Conservation (phyloP, 2,797 vertebrate species). For the Sphenodon punctatus region DNA sequence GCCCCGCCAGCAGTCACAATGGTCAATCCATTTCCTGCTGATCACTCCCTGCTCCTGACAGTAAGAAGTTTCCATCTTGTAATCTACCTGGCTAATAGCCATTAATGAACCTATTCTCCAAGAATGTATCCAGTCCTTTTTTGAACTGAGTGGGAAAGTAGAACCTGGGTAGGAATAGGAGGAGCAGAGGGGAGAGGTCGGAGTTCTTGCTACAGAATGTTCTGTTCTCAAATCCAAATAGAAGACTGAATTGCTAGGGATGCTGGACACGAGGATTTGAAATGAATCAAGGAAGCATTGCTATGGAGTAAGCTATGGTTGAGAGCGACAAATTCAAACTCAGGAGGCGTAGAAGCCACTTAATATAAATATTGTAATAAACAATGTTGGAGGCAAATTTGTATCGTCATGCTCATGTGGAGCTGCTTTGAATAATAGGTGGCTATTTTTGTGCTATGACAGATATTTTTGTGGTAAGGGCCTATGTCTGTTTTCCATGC, state of each 20-base stretch:
- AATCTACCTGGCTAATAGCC: no score
- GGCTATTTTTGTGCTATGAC: no score
- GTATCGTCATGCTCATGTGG: neutral
- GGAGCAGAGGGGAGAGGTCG: slow-evolving; percentile 39
- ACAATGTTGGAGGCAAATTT: neutral
- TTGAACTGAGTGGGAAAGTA: neutral
- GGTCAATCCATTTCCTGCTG: no score
- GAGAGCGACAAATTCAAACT: slow-evolving; percentile 21
- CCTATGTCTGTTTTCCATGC: neutral
- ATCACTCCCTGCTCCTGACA: no score
- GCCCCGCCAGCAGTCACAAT: no score
- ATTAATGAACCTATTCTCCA: no score
- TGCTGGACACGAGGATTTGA: slow-evolving; percentile 29
- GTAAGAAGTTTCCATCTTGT: no score
- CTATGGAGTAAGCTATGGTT: slow-evolving; percentile 39
- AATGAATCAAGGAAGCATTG: slow-evolving; percentile 42
- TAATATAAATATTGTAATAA: slow-evolving; percentile 35
- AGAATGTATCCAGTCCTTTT: no score
- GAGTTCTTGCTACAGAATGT: slow-evolving; percentile 50
- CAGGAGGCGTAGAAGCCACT: slow-evolving; percentile 26
- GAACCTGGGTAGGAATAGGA: neutral
- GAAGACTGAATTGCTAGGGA: slow-evolving; percentile 27
- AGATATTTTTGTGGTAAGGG: neutral
- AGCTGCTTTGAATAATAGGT: neutral
- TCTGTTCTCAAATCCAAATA: slow-evolving; percentile 51